Conservation (phyloP, 2,113 vertebrate species). For the Microcebus tavaratra region DNA sequence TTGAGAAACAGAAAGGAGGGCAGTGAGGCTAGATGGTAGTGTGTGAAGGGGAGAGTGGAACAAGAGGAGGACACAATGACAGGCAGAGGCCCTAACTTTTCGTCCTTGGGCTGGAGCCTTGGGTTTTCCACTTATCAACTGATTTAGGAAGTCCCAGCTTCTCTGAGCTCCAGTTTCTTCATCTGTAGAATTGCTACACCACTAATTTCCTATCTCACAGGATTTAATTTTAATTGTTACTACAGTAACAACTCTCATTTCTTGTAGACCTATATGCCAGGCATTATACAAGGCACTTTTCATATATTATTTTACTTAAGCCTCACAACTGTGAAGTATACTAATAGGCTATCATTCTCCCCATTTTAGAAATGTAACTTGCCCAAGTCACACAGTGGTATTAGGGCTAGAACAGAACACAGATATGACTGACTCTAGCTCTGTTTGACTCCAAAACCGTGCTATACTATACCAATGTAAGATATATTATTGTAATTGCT, state of each 20-base stretch:
- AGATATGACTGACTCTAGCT: background rate
- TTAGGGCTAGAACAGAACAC: background rate
- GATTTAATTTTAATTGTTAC: background rate
- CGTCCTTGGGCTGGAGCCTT: background rate
- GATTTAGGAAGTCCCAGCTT: background rate
- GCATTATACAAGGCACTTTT: constrained; percentile 15
- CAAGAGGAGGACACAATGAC: background rate
- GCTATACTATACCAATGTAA: background rate
- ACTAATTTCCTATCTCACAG: background rate
- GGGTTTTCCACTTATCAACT: background rate
- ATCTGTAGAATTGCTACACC: background rate
- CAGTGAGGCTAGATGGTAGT: background rate
- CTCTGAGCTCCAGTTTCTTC: background rate
- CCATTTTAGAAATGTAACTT: constrained; percentile 4
- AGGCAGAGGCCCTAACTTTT: background rate
- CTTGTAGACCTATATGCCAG: background rate
- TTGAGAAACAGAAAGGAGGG: background rate
- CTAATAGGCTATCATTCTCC: background rate
- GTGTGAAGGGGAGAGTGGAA: background rate
- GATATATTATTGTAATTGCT: background rate
- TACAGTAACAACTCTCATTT: background rate
- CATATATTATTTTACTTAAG: background rate
- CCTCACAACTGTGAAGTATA: background rate
- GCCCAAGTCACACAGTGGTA: background rate
- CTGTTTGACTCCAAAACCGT: background rate